Evolutionary conservation across 2,888 invertebrate genomes (phyloP).

Genomic region (Arrhopalites spinosus): DNA sequence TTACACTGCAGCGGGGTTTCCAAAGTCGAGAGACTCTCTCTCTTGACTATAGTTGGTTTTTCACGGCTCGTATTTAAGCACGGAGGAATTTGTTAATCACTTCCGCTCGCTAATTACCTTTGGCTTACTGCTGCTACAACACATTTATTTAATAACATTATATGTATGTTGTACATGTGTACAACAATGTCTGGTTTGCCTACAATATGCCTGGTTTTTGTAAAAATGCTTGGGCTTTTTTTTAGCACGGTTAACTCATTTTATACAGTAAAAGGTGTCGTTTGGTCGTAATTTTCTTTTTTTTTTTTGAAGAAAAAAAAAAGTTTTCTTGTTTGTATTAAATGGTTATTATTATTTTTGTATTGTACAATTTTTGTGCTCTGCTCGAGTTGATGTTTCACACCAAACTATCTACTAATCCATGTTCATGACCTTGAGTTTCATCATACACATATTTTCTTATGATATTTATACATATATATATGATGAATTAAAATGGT

Average conservation of each 20-base stretch:
- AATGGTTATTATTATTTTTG: background rate
- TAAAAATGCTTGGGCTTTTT: constrained; percentile 29
- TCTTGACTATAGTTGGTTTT: background rate
- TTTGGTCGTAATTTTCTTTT: background rate
- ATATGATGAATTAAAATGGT: too few relatives aligned
- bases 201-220: constrained; percentile 2
- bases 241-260: constrained; percentile 4
- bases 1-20: constrained; percentile 15
- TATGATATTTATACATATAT: background rate
- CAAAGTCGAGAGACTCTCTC: background rate
- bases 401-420: constrained; percentile 24
- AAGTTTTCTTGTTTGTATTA: background rate
- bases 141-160: constrained; percentile 9
- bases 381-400: constrained; percentile 22
- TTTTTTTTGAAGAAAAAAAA: background rate
- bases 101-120: constrained; percentile 40
- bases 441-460: constrained; percentile 16
- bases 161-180: constrained; percentile 6
- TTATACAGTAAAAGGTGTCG: background rate
- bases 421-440: too few relatives aligned
- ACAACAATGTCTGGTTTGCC: constrained; percentile 5
- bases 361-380: background rate
- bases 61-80: constrained; percentile 4
- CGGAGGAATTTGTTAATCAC: constrained; percentile 39
- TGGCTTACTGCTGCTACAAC: constrained; percentile 32